Base-by-base conservation (phyloP, 1,140 invertebrate genomes). In the Plectrocnemia conspersa region DNA sequence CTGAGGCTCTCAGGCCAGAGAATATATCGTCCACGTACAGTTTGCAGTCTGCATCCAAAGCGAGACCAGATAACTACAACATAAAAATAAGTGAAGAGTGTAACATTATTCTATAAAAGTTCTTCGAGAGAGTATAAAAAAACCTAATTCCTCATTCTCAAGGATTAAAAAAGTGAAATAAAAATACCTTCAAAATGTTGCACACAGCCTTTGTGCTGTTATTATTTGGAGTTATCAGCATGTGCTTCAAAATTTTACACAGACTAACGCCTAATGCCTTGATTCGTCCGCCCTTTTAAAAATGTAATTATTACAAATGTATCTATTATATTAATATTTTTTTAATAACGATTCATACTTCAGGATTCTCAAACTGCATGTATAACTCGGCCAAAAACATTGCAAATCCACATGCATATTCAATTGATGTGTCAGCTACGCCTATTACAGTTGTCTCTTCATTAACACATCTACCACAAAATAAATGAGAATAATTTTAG, bases 361-460 rank as follows among this genome's bases (percentile, higher is more conserved):
- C 70, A 58, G 64, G 72, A 53, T 76, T 70, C 52, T 76, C 74
- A 16, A 76, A 65, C 57, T 76, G 74, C 24, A 73, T 76, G 53
- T 76, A 76, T 32, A 76, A 71, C 64, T 76, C 74, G 29, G 72
- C 74, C n/a, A 76, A 65, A 55, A 76, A 76, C 74, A 76, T 76
- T 5, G 74, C 74, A 64, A 76, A 76, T 1, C 74, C 74, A 5
- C 74, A 67, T 65, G 74, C 69, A 52, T 74, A 73, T 32, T 76
- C 72, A 41, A 72, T 71, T 0, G 71, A 72, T 1, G 66, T 64
- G 56, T 75, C 73, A 9, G 68, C 47, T 19, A 71, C 71, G 38
- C 64, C 68, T 25, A 74, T 72, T 42, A 76, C 73, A 59, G 73
- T 75, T 52, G 70, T 66, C 63, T 76, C 74, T 54, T 76, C 74